phyloP scores from a whole-genome alignment of 1,140 invertebrate genomes.

The Lordiphosa clarofinis region DNA sequence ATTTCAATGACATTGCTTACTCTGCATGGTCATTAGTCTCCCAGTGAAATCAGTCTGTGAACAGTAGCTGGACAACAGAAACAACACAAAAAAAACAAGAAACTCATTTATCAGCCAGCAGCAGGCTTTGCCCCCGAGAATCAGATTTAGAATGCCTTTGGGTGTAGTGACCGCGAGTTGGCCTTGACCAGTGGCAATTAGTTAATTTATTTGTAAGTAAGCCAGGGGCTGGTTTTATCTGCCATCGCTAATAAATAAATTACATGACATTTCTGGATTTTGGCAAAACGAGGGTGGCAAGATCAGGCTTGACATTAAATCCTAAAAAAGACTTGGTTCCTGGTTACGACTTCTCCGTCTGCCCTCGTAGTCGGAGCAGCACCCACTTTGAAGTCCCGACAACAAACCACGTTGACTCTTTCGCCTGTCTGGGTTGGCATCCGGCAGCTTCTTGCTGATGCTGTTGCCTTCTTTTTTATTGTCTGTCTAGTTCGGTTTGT shows the following conservation, averaged over 20 bases:
- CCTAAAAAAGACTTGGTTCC: no score
- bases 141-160: constrained; percentile 31
- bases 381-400: not conserved
- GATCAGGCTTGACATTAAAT: no score
- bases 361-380: not conserved
- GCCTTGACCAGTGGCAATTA: constrained; percentile 59
- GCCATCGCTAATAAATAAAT: constrained; percentile 69
- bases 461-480: not conserved
- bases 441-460: constrained; percentile 8
- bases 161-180: constrained; percentile 14
- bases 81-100: constrained; percentile 7
- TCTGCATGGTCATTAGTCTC: constrained; percentile 25
- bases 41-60: constrained; percentile 1
- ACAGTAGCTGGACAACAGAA: constrained; percentile 22
- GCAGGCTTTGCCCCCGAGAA: constrained; percentile 42
- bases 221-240: constrained; percentile 41
- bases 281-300: not conserved
- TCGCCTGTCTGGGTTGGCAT: constrained; percentile 29
- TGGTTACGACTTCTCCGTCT: not conserved
- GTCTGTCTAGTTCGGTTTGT: constrained; percentile 33
- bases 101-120: constrained; percentile 39
- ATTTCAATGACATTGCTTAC: constrained; percentile 1
- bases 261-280: constrained; percentile 47
- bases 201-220: constrained; percentile 59
- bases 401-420: constrained; percentile 31